Percentiles rank a stretch among this genome's conserved stretches.
Evolutionary conservation across 1,140 invertebrate species (phyloP).

Genomic region (Lasaia peninsularis): DNA sequence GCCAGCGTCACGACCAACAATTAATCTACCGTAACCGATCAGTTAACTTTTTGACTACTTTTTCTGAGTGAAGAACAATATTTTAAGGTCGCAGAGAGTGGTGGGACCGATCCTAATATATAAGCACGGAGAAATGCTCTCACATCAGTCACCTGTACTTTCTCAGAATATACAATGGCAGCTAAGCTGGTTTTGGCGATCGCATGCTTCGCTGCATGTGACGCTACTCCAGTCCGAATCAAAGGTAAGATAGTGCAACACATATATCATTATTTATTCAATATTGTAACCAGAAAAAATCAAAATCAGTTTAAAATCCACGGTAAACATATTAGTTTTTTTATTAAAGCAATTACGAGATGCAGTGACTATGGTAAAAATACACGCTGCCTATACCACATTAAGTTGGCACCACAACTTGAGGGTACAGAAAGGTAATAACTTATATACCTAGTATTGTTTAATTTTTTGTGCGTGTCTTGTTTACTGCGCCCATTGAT

Average conservation of each 20-base stretch:
- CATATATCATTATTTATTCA: no score
- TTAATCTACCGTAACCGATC: constrained; percentile 60
- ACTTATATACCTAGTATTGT: no score
- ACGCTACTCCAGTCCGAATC: constrained; percentile 45
- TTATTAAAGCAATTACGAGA: no score
- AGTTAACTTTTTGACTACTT: constrained; percentile 48
- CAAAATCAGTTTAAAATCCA: no score
- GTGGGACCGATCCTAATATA: constrained; percentile 50
- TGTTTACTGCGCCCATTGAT: no score
- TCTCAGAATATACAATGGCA: constrained; percentile 42
- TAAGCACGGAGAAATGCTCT: constrained; percentile 72
- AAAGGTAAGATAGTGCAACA: constrained; percentile 42
- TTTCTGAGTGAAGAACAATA: constrained; percentile 56
- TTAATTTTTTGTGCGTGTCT: no score
- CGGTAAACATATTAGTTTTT: no score
- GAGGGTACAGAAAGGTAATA: no score
- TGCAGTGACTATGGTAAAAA: no score
- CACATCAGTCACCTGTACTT: constrained; percentile 47
- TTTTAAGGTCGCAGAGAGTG: constrained; percentile 48
- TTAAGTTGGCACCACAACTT: no score
- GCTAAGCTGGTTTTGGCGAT: constrained; percentile 51
- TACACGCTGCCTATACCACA: no score
- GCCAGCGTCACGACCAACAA: constrained; percentile 39
- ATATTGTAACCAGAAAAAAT: no score
- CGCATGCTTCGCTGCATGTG: constrained; percentile 47